Conservation (phyloP, 2,888 invertebrate genomes). For the Pseudococcus longispinus region DNA sequence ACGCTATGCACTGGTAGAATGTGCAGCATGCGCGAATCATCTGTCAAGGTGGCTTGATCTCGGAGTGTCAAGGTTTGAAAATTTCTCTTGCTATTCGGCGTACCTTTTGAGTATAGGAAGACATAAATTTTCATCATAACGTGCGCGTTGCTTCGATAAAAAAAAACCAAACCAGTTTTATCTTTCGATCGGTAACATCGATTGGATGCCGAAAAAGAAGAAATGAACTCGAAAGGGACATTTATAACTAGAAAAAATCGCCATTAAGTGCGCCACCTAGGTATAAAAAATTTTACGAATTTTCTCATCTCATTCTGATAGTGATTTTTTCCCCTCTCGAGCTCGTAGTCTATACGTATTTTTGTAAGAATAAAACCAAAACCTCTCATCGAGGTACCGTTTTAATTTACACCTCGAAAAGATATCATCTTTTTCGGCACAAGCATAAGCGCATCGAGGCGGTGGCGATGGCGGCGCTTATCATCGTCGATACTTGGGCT, state of each 20-base stretch:
- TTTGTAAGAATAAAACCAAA: background rate
- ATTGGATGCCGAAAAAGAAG: conserved; percentile 28
- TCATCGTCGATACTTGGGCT: background rate
- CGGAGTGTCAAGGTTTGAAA: conserved; percentile 1
- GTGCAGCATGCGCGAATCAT: conserved; percentile 7
- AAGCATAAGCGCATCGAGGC: background rate
- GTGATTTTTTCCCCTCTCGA: conserved; percentile 6
- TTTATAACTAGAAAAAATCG: conserved; percentile 23
- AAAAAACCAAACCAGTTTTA: conserved; percentile 20
- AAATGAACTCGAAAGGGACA: conserved; percentile 33
- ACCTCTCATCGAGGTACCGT: background rate
- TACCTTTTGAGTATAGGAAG: background rate
- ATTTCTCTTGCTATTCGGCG: background rate
- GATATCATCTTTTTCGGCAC: conserved; percentile 12
- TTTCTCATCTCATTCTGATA: background rate
- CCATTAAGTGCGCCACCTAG: conserved; percentile 19
- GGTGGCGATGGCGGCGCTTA: background rate
- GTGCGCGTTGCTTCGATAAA: background rate
- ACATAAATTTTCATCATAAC: conserved; percentile 8
- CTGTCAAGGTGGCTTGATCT: conserved; percentile 8
- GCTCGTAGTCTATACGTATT: background rate
- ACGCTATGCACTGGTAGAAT: background rate
- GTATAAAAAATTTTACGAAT: conserved; percentile 41
- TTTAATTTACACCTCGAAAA: conserved; percentile 29
- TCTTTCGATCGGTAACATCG: background rate